These are phyloP conservation scores for Aegypius monachus DNA, from an alignment of 2,113 vertebrate species.

Conservation along the genomic window DNA sequence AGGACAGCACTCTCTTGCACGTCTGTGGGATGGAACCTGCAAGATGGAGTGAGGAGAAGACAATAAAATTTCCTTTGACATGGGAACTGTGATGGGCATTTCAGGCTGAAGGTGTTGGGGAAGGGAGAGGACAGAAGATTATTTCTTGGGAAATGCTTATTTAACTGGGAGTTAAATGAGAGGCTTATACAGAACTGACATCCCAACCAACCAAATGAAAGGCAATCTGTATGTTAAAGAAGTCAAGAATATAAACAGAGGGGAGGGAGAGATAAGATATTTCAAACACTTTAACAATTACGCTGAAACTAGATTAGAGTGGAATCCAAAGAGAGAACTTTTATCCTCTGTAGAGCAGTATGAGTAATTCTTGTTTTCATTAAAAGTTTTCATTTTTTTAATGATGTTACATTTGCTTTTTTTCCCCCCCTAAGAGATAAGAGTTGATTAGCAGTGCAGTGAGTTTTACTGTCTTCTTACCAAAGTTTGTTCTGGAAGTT, in stretches of 20 bases:
- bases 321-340: slow-evolving; percentile 43
- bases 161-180: not conserved
- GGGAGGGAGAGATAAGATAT: slow-evolving; percentile 27
- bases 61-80: not conserved
- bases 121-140: not conserved
- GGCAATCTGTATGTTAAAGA: not conserved
- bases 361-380: slow-evolving; percentile 58
- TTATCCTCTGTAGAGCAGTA: slow-evolving; percentile 20
- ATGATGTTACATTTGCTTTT: slow-evolving; percentile 31
- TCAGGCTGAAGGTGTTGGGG: not conserved
- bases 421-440: not conserved
- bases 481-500: not conserved
- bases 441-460: not conserved
- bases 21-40: not conserved
- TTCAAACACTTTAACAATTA: slow-evolving; percentile 45
- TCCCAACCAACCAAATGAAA: not conserved
- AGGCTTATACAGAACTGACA: not conserved
- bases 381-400: slow-evolving; percentile 44
- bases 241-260: slow-evolving; percentile 19
- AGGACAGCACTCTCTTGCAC: not conserved
- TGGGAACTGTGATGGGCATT: not conserved
- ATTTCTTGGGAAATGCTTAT: not conserved
- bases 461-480: not conserved
- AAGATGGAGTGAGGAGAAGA: not conserved
- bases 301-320: slow-evolving; percentile 41